A percentile compares a stretch with the other conserved stretches of the same genome.
Evolutionary conservation across 2,888 invertebrate genomes (phyloP).

Genomic region (Leucozona laternaria): DNA sequence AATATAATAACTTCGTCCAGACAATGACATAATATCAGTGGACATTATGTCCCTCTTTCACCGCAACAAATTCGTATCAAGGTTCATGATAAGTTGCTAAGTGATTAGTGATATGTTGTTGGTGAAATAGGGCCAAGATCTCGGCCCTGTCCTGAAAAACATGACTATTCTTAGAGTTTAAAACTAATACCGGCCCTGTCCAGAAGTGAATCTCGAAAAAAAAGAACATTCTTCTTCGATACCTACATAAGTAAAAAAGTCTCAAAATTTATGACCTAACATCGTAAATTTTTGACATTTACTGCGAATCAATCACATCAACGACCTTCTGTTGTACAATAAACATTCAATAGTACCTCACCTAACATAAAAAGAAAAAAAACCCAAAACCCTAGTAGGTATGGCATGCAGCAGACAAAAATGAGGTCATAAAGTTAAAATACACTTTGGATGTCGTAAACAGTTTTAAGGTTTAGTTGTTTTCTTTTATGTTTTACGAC

Average conservation of each 20-base stretch:
- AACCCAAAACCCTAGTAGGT: neutral
- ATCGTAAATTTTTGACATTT: constrained; percentile 74
- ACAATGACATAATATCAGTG: too few relatives aligned
- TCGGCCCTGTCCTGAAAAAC: too few relatives aligned
- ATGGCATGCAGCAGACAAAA: constrained; percentile 29
- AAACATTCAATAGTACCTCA: constrained; percentile 33
- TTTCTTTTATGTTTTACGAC: constrained; percentile 49
- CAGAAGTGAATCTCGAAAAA: constrained; percentile 18
- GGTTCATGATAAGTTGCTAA: too few relatives aligned
- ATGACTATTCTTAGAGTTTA: too few relatives aligned
- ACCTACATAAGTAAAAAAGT: neutral
- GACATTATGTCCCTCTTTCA: too few relatives aligned
- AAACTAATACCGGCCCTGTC: neutral
- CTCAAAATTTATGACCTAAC: constrained; percentile 56
- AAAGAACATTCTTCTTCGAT: neutral
- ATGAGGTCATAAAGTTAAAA: constrained; percentile 51
- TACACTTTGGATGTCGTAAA: constrained; percentile 68
- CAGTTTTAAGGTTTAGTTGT: constrained; percentile 39
- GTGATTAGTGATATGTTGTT: too few relatives aligned
- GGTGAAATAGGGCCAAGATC: too few relatives aligned
- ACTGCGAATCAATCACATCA: constrained; percentile 72
- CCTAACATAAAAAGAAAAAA: neutral
- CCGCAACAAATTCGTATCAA: too few relatives aligned
- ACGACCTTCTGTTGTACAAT: constrained; percentile 72
- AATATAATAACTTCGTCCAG: too few relatives aligned